Percentiles rank a stretch among this genome's conserved stretches.
These are phyloP conservation scores for Chrysochloris asiatica DNA, from an alignment of 2,113 vertebrate genomes.

Conservation along the genomic window DNA sequence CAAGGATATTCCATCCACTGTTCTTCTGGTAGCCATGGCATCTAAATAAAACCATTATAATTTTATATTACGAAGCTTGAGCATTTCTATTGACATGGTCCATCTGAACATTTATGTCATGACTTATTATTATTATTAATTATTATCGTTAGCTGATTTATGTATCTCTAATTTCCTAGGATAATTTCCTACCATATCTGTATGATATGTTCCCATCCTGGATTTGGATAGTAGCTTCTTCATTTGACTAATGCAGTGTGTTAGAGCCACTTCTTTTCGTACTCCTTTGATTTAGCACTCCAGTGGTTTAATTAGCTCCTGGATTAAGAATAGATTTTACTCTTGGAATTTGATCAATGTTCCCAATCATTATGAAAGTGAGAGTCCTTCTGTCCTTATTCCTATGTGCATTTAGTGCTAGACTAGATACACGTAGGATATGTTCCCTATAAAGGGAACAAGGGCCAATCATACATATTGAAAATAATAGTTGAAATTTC, in stretches of 20 bases:
- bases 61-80: neutral
- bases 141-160: too few species aligned
- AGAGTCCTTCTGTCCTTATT: neutral
- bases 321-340: too few species aligned
- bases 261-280: neutral
- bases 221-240: neutral
- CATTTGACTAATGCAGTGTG: neutral
- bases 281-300: neutral
- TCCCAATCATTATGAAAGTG: neutral
- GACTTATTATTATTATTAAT: neutral
- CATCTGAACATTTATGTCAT: neutral
- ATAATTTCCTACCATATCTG: too few species aligned
- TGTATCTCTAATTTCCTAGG: too few species aligned
- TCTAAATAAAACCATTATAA: slow-evolving; percentile 4
- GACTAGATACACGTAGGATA: too few species aligned
- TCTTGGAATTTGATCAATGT: neutral
- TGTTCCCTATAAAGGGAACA: neutral
- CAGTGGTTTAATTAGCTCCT: neutral
- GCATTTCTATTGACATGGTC: slow-evolving; percentile 3
- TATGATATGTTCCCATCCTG: neutral
- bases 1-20: neutral
- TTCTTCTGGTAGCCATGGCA: neutral
- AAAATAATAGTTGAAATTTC: neutral
- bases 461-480: neutral
- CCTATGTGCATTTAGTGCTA: neutral